Evolutionary conservation across 2,113 vertebrate species (phyloP).

Genomic region (Myodes glareolus): DNA sequence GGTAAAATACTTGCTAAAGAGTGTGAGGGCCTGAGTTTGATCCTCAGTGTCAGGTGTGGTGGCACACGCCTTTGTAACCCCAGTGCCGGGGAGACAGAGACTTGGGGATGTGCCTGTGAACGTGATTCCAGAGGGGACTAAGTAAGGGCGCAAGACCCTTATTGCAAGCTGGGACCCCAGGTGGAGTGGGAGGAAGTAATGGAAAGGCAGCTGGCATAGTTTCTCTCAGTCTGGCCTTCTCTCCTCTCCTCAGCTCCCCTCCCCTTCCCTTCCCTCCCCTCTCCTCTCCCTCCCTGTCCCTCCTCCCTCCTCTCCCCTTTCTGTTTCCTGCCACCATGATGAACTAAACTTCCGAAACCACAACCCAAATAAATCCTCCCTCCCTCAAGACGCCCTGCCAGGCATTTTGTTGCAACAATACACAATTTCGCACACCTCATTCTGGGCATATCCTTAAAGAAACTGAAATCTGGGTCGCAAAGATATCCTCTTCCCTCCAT

Average conservation of each 20-base stretch:
- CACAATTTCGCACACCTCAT: background rate
- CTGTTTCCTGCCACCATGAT: background rate
- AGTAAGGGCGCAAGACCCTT: too few relatives aligned
- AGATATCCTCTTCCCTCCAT: background rate
- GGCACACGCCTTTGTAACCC: background rate
- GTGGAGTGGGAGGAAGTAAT: background rate
- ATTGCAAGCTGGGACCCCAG: background rate
- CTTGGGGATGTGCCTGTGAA: background rate
- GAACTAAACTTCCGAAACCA: background rate
- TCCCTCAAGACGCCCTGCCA: background rate
- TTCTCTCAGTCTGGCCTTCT: rapidly evolving
- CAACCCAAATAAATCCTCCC: background rate
- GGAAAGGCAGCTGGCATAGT: background rate
- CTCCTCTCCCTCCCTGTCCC: rapidly evolving
- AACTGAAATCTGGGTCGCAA: background rate
- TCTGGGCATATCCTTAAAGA: background rate
- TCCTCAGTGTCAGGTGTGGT: background rate
- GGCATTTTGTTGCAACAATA: background rate
- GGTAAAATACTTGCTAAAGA: background rate
- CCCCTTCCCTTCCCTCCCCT: background rate
- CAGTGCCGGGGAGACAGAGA: background rate
- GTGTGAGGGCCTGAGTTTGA: background rate
- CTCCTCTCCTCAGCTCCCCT: rapidly evolving
- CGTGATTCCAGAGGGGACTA: background rate
- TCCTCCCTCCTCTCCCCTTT: background rate